Percentiles rank a stretch among this genome's conserved stretches.
Evolutionary conservation across 1,140 invertebrate species (phyloP).

Genomic region (Pollicipes pollicipes): DNA sequence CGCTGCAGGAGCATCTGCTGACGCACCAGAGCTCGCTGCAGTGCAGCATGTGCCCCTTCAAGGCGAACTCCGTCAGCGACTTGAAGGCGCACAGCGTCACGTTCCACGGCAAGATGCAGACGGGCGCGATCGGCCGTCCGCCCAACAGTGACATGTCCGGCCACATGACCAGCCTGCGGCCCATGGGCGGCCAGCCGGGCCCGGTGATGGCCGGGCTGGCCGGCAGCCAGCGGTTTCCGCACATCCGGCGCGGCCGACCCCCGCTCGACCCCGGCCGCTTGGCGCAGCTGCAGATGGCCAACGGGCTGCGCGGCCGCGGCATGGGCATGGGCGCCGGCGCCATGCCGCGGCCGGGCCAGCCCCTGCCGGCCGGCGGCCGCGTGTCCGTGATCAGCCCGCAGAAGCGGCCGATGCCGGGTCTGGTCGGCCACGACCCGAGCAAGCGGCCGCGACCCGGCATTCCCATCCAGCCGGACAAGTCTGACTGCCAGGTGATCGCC

Average conservation of each 20-base stretch:
- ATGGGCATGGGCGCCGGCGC: background rate
- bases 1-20: background rate
- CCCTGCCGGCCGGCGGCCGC: too few species aligned
- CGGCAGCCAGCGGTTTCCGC: background rate
- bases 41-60: slow-evolving; percentile 3
- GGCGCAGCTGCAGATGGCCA: background rate
- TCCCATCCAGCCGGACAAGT: slow-evolving; percentile 37
- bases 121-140: background rate
- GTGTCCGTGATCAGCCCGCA: background rate
- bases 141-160: background rate
- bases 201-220: background rate
- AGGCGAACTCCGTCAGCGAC: background rate
- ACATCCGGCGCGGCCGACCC: background rate
- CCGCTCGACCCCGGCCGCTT: background rate
- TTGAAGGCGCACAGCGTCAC: background rate
- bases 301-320: background rate
- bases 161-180: background rate
- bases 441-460: slow-evolving; percentile 20
- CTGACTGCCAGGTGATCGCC: slow-evolving; percentile 42
- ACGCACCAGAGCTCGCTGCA: background rate
- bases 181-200: background rate
- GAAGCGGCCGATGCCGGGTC: background rate
- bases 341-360: too few species aligned
- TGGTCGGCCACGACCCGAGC: background rate
- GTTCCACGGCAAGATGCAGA: background rate